These are phyloP conservation scores for Hippasteria phrygiana DNA, from an alignment of 53 echinoderm and acorn worm genomes.

Conservation along the genomic window DNA sequence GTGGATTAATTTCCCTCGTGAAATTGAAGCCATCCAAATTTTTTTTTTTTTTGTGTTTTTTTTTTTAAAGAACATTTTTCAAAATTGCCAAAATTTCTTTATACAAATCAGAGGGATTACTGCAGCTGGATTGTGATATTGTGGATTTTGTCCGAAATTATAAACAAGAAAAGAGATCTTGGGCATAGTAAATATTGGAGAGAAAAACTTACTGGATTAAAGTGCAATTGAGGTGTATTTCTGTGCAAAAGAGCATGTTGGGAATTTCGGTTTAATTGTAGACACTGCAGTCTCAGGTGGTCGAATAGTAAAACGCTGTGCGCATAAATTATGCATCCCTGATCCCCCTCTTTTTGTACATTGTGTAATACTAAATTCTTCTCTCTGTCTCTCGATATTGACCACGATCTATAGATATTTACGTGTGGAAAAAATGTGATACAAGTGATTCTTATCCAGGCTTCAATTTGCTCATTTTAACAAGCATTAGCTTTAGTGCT, in stretches of 20 bases:
- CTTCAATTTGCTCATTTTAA: background rate
- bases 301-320: constrained; percentile 43
- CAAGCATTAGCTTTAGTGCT: background rate
- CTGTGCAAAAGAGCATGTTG: constrained; percentile 42
- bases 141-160: background rate
- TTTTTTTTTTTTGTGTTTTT: too few species aligned
- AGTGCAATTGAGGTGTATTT: constrained; percentile 58
- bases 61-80: background rate
- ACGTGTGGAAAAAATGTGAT: background rate
- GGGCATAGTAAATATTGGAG: background rate
- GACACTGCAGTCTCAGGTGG: constrained; percentile 2
- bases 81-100: background rate
- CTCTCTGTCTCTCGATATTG: background rate
- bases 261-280: background rate
- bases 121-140: background rate
- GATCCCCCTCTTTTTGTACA: constrained; percentile 38
- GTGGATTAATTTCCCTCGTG: background rate
- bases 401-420: constrained; percentile 6
- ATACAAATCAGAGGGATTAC: background rate
- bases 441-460: background rate
- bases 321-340: constrained; percentile 29
- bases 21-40: too few species aligned
- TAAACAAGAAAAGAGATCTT: background rate
- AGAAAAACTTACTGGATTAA: constrained; percentile 36
- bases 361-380: constrained; percentile 37